phyloP scores from a whole-genome alignment of 2,113 vertebrate species.

The Oryzias woworae region DNA sequence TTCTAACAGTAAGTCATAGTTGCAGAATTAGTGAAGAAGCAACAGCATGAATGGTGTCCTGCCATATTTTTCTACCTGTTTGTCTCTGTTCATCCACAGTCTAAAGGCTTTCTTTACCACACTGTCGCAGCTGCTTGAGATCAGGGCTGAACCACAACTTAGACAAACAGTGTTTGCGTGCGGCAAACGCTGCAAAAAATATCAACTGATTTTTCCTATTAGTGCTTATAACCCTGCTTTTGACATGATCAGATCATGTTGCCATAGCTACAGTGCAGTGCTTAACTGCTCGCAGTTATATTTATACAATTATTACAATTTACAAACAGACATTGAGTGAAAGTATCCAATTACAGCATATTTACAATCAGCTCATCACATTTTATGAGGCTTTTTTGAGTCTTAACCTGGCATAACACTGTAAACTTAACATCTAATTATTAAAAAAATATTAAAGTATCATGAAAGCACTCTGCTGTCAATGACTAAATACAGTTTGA shows the following conservation, averaged over 20 bases:
- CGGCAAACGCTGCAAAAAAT: neutral
- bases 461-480: too few species aligned
- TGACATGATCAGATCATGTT: conserved; percentile 2
- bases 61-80: too few species aligned
- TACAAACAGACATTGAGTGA: conserved; percentile 1
- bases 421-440: too few species aligned
- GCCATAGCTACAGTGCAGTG: neutral
- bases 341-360: neutral
- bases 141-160: too few species aligned
- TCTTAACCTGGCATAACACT: neutral
- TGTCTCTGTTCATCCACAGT: too few species aligned
- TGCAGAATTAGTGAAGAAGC: too few species aligned
- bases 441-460: too few species aligned
- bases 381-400: neutral
- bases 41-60: too few species aligned
- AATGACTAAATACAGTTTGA: too few species aligned
- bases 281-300: neutral
- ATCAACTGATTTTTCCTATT: neutral
- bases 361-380: neutral
- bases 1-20: too few species aligned
- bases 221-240: neutral
- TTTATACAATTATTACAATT: conserved; percentile 1
- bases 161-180: neutral
- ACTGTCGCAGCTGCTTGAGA: too few species aligned
- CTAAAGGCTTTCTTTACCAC: too few species aligned